A percentile compares a stretch with the other conserved stretches of the same genome.
Evolutionary conservation across 2,113 vertebrate genomes (phyloP).

Genomic region (Haplochromis vanheusdeni): DNA sequence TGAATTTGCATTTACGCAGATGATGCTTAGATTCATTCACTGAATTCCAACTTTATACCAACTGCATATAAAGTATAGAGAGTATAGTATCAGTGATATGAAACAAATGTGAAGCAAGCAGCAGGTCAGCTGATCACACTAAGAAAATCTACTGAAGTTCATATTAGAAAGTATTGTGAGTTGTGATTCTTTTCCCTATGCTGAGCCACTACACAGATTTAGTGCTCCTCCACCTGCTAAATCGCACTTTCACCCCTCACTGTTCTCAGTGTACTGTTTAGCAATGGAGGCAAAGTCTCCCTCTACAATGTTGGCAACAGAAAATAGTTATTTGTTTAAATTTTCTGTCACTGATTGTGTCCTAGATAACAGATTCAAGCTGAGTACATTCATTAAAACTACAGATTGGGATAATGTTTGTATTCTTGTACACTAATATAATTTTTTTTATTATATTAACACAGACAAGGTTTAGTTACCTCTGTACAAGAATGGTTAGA

Average conservation of each 20-base stretch:
- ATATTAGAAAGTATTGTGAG: background rate
- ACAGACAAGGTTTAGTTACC: background rate
- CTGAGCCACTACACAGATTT: background rate
- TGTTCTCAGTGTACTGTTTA: background rate
- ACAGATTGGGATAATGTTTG: background rate
- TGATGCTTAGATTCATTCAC: background rate
- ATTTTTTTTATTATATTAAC: rapidly evolving
- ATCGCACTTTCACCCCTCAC: background rate
- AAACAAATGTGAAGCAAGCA: background rate
- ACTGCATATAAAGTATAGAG: background rate
- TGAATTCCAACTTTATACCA: background rate
- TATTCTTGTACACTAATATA: background rate
- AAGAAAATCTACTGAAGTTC: background rate
- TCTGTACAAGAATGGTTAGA: background rate
- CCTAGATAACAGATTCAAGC: background rate
- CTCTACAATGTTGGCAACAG: background rate
- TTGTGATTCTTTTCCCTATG: background rate
- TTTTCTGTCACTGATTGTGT: background rate
- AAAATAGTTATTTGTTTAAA: background rate
- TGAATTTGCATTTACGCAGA: background rate
- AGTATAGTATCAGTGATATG: background rate
- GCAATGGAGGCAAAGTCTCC: background rate
- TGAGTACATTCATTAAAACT: background rate
- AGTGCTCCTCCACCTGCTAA: background rate
- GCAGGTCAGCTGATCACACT: background rate